Base-by-base conservation (phyloP, 1,140 invertebrate species). In the Neoseiulus cucumeris region DNA sequence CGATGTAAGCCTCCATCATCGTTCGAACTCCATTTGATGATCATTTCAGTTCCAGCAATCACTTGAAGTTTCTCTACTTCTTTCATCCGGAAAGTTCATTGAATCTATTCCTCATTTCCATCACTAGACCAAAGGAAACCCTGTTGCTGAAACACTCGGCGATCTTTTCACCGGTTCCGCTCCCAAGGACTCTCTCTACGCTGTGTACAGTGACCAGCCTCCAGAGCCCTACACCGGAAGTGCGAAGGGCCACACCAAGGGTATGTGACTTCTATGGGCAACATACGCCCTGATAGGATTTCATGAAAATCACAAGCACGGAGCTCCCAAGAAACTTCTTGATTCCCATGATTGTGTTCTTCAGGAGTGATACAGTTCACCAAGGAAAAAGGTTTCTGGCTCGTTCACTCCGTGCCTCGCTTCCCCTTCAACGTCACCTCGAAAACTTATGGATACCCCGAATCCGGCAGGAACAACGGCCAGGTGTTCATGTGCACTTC, bases 401-500 rank as follows among this genome's bases (percentile, higher is more conserved):
- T 59, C 14, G 33, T 59, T 14, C 51, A 59, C 51, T 59, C 51
- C 22, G 51, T 59, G 22, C 51, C 51, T 25, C 51, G 51, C 17
- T 59, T 59, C 33, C 51, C 51, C 17, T 25, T 59, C 51, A 59
- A 59, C 22, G 51, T 59, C 33, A 25, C 33, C 4, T 59, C 51
- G 4, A 59, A 59, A 33, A 59, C 25, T 29, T 59, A 20, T 25
- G 51, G 22, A 25, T 59, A 59, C 51, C 51, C 51, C 1, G 51
- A 59, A 2, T 59, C 51, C 51, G 51, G 51, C 22, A 25, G 51
- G 25, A 33, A 33, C 22, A 59, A 59, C 22, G 51, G 51, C 2
- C 51, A 59, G 51, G 51, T 59, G 33, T 59, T 59, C 9, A 59
- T 59, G 51, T 59, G 51, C 22, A 25, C 33, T 12, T 59, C 51